phyloP scores from a whole-genome alignment of 53 echinoderm and acorn worm species.

The Mesocentrotus franciscanus region DNA sequence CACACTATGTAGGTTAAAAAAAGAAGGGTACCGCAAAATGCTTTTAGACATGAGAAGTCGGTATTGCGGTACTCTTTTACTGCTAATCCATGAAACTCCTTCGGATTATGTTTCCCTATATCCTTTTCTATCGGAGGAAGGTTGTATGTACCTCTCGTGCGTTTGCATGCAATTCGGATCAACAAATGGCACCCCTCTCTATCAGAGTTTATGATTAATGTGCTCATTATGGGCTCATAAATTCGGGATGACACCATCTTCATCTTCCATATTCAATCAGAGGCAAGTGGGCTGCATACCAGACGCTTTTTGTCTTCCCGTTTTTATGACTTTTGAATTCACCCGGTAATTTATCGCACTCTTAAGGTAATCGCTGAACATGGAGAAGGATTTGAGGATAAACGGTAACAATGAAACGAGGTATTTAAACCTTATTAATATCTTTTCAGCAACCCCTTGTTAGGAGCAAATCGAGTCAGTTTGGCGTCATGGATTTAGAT shows the following conservation, averaged over 20 bases:
- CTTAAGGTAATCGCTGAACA: conserved; percentile 48
- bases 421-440: conserved; percentile 64
- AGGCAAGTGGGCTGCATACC: conserved; percentile 37
- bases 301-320: conserved; percentile 44
- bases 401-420: conserved; percentile 38
- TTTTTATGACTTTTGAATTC: conserved; percentile 9
- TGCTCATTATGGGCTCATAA: conserved; percentile 24
- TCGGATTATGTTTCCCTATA: background rate
- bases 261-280: conserved; percentile 31
- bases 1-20: background rate
- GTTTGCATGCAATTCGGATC: background rate
- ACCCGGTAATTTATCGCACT: conserved; percentile 56
- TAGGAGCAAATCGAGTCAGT: background rate
- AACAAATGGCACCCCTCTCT: background rate
- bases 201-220: conserved; percentile 36
- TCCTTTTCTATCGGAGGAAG: background rate
- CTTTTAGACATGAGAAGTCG: background rate
- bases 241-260: conserved; percentile 19
- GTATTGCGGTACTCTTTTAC: background rate
- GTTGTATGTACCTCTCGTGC: background rate
- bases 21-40: background rate
- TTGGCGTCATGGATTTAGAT: conserved; percentile 43
- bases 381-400: conserved; percentile 59
- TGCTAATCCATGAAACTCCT: background rate
- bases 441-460: conserved; percentile 46